Evolutionary conservation across 2,888 invertebrate species (phyloP).

Genomic region (Flexamia atlantica): DNA sequence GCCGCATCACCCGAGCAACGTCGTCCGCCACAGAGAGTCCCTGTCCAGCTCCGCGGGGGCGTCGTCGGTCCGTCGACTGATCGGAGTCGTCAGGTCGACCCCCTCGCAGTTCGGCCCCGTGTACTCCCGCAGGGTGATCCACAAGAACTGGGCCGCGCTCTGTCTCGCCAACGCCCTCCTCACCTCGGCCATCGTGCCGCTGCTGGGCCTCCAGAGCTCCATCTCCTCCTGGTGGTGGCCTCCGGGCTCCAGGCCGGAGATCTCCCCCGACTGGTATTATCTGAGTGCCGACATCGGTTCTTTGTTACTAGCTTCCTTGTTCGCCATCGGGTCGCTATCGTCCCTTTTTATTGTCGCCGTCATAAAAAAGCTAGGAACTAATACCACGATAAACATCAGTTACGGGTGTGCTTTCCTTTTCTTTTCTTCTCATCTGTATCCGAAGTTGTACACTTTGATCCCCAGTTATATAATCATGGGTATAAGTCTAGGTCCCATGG

Average conservation of each 20-base stretch:
- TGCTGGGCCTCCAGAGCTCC: conserved; percentile 78
- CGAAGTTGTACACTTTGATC: conserved; percentile 77
- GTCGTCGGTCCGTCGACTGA: conserved; percentile 85
- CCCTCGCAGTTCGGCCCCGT: conserved; percentile 72
- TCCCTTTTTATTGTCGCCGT: conserved; percentile 77
- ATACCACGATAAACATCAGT: conserved; percentile 73
- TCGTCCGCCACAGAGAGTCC: conserved; percentile 77
- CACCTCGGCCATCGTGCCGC: conserved; percentile 82
- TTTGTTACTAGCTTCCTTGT: conserved; percentile 80
- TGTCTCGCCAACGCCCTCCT: conserved; percentile 79
- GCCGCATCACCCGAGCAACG: conserved; percentile 67
- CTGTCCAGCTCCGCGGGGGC: conserved; percentile 86
- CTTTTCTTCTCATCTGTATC: conserved; percentile 80
- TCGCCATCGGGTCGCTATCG: conserved; percentile 80
- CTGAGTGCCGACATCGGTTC: conserved; percentile 76
- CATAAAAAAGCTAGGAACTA: conserved; percentile 76
- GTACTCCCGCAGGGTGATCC: conserved; percentile 71
- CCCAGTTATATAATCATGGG: conserved; percentile 79
- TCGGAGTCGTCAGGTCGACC: conserved; percentile 77
- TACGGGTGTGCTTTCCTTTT: conserved; percentile 79
- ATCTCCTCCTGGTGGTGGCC: conserved; percentile 76
- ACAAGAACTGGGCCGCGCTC: conserved; percentile 74
- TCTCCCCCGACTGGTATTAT: conserved; percentile 28
- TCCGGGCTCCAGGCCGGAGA: conserved; percentile 60
- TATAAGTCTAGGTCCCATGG: conserved; percentile 75